Conservation (phyloP, 1,140 invertebrate species). For the Drosophila pseudoananassae region DNA sequence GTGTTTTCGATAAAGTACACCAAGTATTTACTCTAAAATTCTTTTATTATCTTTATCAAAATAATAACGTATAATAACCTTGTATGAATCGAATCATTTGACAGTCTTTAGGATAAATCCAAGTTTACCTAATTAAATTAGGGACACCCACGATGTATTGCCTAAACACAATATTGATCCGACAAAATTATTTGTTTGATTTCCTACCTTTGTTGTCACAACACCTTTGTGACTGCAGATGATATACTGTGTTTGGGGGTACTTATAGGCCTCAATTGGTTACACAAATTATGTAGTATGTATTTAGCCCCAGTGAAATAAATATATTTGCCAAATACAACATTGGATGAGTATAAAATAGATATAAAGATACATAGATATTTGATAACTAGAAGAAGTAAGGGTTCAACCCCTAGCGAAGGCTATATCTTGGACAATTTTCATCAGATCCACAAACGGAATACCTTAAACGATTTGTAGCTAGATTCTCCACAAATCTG, state of each 20-base stretch:
- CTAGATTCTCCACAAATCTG: too few species aligned
- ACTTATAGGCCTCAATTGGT: neutral
- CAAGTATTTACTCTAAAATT: neutral
- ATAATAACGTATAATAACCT: neutral
- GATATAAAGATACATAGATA: too few species aligned
- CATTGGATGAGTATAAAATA: too few species aligned
- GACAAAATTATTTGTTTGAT: neutral
- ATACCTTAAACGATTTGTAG: too few species aligned
- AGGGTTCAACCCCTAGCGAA: too few species aligned
- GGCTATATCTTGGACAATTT: too few species aligned
- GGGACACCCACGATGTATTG: neutral
- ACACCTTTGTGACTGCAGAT: neutral
- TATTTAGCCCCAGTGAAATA: too few species aligned
- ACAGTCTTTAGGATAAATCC: neutral
- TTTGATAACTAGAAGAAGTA: too few species aligned
- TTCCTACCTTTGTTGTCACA: neutral
- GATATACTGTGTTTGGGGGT: neutral
- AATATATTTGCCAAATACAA: too few species aligned
- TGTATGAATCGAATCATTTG: too few species aligned
- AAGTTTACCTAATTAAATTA: neutral
- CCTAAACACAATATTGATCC: neutral
- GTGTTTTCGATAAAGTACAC: neutral
- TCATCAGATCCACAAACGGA: too few species aligned
- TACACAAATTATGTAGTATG: too few species aligned
- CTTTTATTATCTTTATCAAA: neutral